These are phyloP conservation scores for Xiphophorus maculatus DNA, from an alignment of 2,113 vertebrate species.

Conservation along the genomic window DNA sequence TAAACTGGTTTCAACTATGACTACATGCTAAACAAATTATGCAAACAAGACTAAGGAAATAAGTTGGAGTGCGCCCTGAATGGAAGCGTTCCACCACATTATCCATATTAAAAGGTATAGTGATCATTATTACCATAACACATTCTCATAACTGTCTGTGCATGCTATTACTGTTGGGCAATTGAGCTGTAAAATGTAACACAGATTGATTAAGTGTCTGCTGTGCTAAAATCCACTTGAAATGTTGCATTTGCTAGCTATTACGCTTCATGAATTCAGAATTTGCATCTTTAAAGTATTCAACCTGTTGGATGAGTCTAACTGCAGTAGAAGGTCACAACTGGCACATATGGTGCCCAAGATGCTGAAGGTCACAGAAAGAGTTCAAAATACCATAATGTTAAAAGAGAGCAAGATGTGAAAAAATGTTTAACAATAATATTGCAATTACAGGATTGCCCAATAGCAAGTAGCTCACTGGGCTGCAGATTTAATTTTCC, in stretches of 20 bases:
- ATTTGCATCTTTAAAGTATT: background rate
- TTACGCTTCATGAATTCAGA: background rate
- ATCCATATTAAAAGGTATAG: background rate
- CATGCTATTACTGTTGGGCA: background rate
- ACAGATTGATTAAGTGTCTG: background rate
- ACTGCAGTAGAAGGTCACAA: background rate
- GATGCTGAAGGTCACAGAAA: background rate
- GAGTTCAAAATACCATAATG: background rate
- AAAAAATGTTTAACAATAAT: background rate
- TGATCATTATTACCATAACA: background rate
- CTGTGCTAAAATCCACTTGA: background rate
- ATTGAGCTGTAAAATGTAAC: background rate
- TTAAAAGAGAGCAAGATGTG: background rate
- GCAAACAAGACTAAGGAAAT: background rate
- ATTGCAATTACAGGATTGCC: too few species aligned
- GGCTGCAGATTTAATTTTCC: too few species aligned
- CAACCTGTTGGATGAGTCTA: background rate
- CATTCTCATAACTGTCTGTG: background rate
- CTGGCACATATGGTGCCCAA: background rate
- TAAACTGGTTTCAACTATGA: background rate
- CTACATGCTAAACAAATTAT: background rate
- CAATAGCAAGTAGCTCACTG: too few species aligned
- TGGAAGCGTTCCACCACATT: background rate
- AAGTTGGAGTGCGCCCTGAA: background rate
- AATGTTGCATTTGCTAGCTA: background rate